Percentiles rank a stretch among this genome's conserved stretches.
phyloP scores from a whole-genome alignment of 2,888 invertebrate species.

The Liodrosophila aerea region DNA sequence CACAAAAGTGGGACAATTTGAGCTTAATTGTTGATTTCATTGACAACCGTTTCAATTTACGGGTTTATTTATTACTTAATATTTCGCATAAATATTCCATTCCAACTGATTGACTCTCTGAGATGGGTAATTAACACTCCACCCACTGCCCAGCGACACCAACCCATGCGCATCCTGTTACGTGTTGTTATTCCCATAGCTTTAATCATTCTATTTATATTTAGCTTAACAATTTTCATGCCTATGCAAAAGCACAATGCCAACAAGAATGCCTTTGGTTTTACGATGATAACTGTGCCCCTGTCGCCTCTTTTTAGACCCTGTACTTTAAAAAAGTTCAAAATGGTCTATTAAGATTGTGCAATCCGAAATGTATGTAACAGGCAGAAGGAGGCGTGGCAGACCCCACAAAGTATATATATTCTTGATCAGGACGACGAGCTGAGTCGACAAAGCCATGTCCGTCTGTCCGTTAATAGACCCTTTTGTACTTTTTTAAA shows the following conservation, averaged over 20 bases:
- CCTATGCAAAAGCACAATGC: constrained; percentile 56
- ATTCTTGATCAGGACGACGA: no score
- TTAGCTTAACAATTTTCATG: constrained; percentile 64
- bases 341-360: no score
- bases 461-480: no score
- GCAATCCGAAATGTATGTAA: no score
- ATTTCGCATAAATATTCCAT: constrained; percentile 63
- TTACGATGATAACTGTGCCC: no score
- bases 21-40: constrained; percentile 4
- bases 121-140: constrained; percentile 56
- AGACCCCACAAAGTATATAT: no score
- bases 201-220: constrained; percentile 38
- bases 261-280: constrained; percentile 16
- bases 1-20: constrained; percentile 22
- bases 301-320: no score
- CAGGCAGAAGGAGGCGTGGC: no score
- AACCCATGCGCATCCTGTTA: constrained; percentile 38
- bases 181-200: neutral
- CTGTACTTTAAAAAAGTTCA: no score
- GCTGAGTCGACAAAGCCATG: no score
- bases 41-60: constrained; percentile 10
- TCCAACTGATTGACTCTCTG: constrained; percentile 44
- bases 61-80: constrained; percentile 1
- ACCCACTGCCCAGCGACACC: constrained; percentile 31
- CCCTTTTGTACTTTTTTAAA: no score